Conservation (phyloP, 2,113 vertebrate species). For the Trichechus manatus region DNA sequence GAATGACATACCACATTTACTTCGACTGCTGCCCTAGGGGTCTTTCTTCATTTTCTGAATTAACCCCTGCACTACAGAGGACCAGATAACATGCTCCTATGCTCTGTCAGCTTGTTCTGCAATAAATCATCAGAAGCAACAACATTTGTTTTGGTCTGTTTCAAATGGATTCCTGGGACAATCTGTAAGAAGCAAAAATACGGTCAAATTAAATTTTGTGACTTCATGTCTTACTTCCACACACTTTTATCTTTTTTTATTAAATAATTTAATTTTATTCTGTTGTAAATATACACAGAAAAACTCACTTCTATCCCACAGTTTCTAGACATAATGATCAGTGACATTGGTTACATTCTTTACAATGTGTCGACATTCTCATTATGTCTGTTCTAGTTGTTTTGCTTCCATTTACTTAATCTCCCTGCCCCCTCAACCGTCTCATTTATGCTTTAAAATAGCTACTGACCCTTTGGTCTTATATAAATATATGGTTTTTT, state of each 20-base stretch:
- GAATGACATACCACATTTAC: not conserved
- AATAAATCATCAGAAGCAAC: slow-evolving; percentile 69
- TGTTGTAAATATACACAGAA: not conserved
- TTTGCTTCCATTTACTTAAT: not conserved
- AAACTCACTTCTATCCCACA: not conserved
- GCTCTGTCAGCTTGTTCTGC: slow-evolving; percentile 30
- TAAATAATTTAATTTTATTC: not conserved
- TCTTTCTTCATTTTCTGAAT: slow-evolving; percentile 40
- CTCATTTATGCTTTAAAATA: not conserved
- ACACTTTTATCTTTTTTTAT: not conserved
- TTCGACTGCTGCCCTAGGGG: not conserved
- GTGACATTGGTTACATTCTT: not conserved
- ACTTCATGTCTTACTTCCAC: not conserved
- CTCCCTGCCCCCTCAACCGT: not conserved
- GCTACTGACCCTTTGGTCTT: not conserved
- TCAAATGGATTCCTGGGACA: slow-evolving; percentile 45
- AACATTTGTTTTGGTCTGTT: slow-evolving; percentile 59
- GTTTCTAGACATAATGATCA: not conserved
- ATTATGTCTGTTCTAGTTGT: not conserved
- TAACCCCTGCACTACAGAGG: slow-evolving; percentile 1
- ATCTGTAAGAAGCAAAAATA: not conserved
- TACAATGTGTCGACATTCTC: not conserved
- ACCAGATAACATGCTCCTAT: not conserved
- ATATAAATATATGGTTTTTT: not conserved
- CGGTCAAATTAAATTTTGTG: not conserved